Evolutionary conservation across 2,797 vertebrate species (phyloP), one percentile per base, ranked within the genome.

Genomic region (Protonibea diacanthus): DNA sequence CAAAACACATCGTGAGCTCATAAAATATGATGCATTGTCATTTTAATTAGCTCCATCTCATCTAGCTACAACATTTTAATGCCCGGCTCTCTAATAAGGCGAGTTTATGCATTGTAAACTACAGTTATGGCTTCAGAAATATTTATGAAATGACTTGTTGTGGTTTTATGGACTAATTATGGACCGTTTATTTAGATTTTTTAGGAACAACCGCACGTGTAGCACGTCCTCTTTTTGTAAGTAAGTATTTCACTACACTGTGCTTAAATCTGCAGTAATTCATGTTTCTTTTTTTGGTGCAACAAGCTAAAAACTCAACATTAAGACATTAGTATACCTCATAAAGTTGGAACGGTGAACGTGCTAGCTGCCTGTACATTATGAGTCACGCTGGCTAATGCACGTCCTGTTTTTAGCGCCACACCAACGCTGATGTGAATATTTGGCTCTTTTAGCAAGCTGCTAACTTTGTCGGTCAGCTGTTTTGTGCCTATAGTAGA

Each of bases 401-500:
- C n/a, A 21, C 23, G 4, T 33, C 27, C 15, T 8, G 14, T 9
- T 70, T 21, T 48, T 18, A 15, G 13, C 13, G 15, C 33, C 4
- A 5, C 2, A 14, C 29, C 20, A 18, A 49, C 42, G 38, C 57
- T 47, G 18, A 12, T 4, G 15, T 9, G 53, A 20, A 61, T 14
- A 11, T 42, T 12, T 29, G 29, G 1, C 42, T 44, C 5, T 38
- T 69, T n/a, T n/a, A n/a, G n/a, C n/a, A n/a, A n/a, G n/a, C n/a
- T n/a, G n/a, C n/a, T n/a, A n/a, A n/a, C n/a, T 38, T 3, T 2
- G 53, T 51, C 10, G 45, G 40, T 29, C 18, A 56, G 29, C 23
- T 1, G 8, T 33, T 27, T 74, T 7, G 4, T 8, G 4, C 9
- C 0, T 8, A 4, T 0, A 18, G 13, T 2, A 1, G 15, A 25